A percentile compares a stretch with the other conserved stretches of the same genome.
Conservation (phyloP, 2,888 invertebrate genomes). For the Lasioglossum villosulum region DNA sequence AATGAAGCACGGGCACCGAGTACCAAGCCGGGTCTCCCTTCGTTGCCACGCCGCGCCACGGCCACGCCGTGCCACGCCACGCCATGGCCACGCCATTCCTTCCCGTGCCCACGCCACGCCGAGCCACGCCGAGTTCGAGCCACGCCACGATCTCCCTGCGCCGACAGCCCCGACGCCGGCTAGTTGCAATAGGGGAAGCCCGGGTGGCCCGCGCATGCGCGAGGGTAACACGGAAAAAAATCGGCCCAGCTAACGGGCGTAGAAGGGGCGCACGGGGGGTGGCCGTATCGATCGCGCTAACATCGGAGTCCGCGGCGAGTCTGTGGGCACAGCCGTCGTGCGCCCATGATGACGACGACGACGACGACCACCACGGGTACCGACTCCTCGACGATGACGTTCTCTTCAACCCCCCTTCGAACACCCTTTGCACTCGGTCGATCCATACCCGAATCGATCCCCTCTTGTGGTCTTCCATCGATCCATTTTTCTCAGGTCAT, state of each 20-base stretch:
- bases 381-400: slow-evolving; percentile 67
- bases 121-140: background rate
- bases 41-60: background rate
- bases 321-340: slow-evolving; percentile 83
- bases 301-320: slow-evolving; percentile 82
- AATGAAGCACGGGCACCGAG: slow-evolving; percentile 66
- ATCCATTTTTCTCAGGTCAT: background rate
- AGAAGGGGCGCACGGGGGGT: slow-evolving; percentile 70
- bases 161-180: slow-evolving; percentile 34
- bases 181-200: slow-evolving; percentile 69
- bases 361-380: slow-evolving; percentile 51
- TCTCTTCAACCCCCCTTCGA: slow-evolving; percentile 33
- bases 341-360: slow-evolving; percentile 66
- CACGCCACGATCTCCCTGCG: slow-evolving; percentile 40
- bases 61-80: background rate
- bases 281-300: slow-evolving; percentile 82
- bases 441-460: background rate
- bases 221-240: slow-evolving; percentile 85
- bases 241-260: slow-evolving; percentile 85
- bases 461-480: background rate
- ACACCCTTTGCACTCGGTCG: background rate
- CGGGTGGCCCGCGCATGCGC: slow-evolving; percentile 73
- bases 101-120: background rate
- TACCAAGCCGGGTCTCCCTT: slow-evolving; percentile 27
- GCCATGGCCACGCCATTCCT: slow-evolving; percentile 13